Evolutionary conservation across 2,113 vertebrate species (phyloP).

Genomic region (Acanthisitta chloris): DNA sequence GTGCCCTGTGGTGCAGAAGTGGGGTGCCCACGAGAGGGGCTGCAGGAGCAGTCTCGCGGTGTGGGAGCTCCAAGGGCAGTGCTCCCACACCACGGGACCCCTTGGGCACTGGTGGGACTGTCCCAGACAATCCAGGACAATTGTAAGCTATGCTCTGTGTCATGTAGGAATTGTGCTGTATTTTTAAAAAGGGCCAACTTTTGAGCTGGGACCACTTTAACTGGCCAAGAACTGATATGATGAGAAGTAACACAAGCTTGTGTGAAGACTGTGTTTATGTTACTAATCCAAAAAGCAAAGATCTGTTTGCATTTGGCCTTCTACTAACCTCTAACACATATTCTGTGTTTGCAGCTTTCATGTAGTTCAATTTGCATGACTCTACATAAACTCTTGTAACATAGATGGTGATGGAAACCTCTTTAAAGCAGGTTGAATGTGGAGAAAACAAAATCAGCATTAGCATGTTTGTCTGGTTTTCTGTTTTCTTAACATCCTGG

Average conservation of each 20-base stretch:
- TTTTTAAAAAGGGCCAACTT: neutral
- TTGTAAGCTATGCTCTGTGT: constrained; percentile 47
- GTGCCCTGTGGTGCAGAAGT: neutral
- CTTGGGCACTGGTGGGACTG: constrained; percentile 17
- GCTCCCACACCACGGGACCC: constrained; percentile 7
- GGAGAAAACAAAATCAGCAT: neutral
- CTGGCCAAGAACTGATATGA: neutral
- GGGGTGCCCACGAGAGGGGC: neutral
- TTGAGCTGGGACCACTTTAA: neutral
- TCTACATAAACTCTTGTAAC: neutral
- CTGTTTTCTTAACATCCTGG: neutral
- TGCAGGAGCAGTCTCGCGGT: neutral
- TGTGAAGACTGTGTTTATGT: neutral
- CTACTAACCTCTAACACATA: constrained; percentile 5
- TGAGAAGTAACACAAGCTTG: neutral
- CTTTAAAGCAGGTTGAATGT: neutral
- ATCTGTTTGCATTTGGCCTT: constrained; percentile 1
- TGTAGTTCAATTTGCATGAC: constrained; percentile 40
- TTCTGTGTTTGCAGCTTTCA: constrained; percentile 11
- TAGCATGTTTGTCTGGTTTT: constrained; percentile 29
- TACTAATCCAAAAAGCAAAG: neutral
- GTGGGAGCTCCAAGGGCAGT: constrained; percentile 4
- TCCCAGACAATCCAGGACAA: constrained; percentile 48
- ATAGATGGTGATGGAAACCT: neutral
- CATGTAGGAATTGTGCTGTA: neutral